Base-by-base conservation (phyloP, 2,888 invertebrate genomes). In the Automeris io region DNA sequence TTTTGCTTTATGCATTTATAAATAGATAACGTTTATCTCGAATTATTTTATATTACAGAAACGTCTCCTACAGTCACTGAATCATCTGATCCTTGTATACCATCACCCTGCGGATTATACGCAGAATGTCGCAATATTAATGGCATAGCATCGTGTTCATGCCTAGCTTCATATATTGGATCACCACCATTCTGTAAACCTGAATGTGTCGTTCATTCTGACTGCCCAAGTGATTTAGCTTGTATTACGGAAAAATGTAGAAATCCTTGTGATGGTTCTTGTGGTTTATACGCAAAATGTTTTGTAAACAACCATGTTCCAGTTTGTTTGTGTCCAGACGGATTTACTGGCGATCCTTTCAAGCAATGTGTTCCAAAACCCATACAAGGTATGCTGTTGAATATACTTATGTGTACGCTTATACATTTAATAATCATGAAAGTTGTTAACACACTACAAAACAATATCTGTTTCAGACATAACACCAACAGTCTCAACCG, bases 51-150 rank as follows among this genome's bases (percentile, higher is more conserved):
- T 57, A 56, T 34, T 18, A 41, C 51, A 85, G 85, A 79, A 56
- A 65, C 66, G 23, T 54, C 62, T 33, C 68, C 75, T 21, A 68
- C 61, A 42, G 43, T 64, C 39, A 59, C 64, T n/a, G 79, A 73
- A 39, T 82, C 87, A 35, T 59, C 74, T 11, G 72, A 92, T 56
- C 93, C 94, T 1, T 95, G 95, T 61, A 72, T 88, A 45, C 93
- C 94, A 35, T 91, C 93, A 3, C 89, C 91, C 8, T 95, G 94
- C 68, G 94, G 93, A 12, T 61, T 85, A 2, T 92, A 92, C 65
- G 90, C 94, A 4, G 91, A 92, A 61, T 95, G 95, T 62, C 89
- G 90, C 35, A 92, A 92, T 66, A 85, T 89, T 26, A 92, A 93
- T 56, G 89, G 87, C 21, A 88, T 92, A 65, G 89, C 91, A 1